Percentiles rank a stretch among this genome's conserved stretches.
These are phyloP conservation scores for Pseudococcus viburni DNA, from an alignment of 2,888 invertebrate species.

Conservation along the genomic window DNA sequence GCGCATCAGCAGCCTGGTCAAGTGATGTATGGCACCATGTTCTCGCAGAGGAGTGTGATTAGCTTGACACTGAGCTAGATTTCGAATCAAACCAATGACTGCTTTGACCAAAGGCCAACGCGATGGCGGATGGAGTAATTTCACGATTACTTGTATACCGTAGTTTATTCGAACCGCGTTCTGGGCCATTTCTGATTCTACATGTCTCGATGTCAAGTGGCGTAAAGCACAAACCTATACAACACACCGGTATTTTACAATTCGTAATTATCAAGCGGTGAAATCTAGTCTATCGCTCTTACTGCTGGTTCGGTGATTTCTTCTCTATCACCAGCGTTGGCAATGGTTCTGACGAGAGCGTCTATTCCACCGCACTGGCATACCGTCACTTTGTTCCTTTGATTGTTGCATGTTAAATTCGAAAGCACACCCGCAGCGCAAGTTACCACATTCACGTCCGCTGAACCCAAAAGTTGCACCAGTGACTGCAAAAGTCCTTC, in stretches of 20 bases:
- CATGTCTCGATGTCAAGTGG: constrained; percentile 96
- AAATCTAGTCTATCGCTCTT: constrained; percentile 68
- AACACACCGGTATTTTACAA: background rate
- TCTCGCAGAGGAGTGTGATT: constrained; percentile 96
- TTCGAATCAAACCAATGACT: constrained; percentile 96
- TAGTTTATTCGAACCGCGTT: constrained; percentile 95
- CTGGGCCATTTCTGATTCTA: constrained; percentile 97
- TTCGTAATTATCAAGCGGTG: background rate
- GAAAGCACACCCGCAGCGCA: constrained; percentile 98
- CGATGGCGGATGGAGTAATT: constrained; percentile 94
- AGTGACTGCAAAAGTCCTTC: constrained; percentile 89
- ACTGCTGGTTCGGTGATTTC: constrained; percentile 99
- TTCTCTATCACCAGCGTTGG: constrained; percentile 93
- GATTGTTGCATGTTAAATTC: constrained; percentile 99
- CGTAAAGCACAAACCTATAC: constrained; percentile 88
- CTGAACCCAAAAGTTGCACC: constrained; percentile 90
- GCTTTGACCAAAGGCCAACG: constrained; percentile 99
- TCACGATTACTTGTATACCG: constrained; percentile 92
- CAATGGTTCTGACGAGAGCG: constrained; percentile 93
- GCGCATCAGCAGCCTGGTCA: constrained; percentile 91
- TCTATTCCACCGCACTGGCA: constrained; percentile 92
- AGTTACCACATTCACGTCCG: constrained; percentile 96
- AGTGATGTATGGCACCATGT: constrained; percentile 93
- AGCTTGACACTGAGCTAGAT: constrained; percentile 94
- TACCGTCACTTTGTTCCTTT: constrained; percentile 90